Percentiles rank a stretch among this genome's conserved stretches.
Conservation (phyloP, 2,113 vertebrate genomes). For the Pseudorectes ferrugineus region DNA sequence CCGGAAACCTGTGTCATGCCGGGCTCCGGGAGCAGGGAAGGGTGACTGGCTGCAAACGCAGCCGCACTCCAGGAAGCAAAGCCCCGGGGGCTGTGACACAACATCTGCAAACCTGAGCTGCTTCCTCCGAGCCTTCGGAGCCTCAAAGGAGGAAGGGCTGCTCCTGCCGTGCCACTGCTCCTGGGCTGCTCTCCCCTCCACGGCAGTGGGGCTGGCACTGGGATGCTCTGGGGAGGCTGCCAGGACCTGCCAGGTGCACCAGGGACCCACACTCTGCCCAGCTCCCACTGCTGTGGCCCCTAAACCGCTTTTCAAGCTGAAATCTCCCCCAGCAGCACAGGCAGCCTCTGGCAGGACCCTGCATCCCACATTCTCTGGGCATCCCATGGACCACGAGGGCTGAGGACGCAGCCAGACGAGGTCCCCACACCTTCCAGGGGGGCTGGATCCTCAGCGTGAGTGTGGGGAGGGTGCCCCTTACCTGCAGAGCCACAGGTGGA, state of each 20-base stretch:
- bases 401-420: fast-evolving
- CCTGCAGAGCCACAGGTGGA: not conserved
- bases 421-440: not conserved
- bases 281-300: not conserved
- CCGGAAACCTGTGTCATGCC: fast-evolving
- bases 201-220: fast-evolving
- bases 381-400: fast-evolving
- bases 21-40: fast-evolving
- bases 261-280: not conserved
- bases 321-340: not conserved
- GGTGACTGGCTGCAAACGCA: not conserved
- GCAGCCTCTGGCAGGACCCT: not conserved
- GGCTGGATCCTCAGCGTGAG: not conserved
- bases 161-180: fast-evolving
- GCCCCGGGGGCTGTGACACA: slow-evolving; percentile 1
- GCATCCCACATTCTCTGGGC: not conserved
- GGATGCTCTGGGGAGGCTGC: not conserved
- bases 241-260: not conserved
- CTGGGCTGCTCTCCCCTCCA: not conserved
- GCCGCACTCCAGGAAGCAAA: slow-evolving; percentile 11
- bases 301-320: not conserved
- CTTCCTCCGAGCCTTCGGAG: not conserved
- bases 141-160: not conserved
- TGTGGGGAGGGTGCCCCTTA: fast-evolving
- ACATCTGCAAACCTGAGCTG: not conserved